phyloP scores from a whole-genome alignment of 2,888 invertebrate genomes.

The Omphaloscelis lunosa region DNA sequence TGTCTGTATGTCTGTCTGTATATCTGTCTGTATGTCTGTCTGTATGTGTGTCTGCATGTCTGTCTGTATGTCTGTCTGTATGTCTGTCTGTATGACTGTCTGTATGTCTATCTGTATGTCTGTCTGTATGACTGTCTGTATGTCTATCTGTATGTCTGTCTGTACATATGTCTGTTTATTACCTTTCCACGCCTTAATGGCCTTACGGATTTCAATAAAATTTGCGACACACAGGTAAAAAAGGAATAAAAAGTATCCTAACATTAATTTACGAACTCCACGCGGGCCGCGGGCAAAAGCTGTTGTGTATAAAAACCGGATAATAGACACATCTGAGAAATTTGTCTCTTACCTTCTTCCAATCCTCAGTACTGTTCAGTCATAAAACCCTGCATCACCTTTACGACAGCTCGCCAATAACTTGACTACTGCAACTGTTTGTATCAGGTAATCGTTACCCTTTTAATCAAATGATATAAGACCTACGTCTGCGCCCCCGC shows the following conservation, averaged over 20 bases:
- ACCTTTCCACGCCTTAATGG: not conserved
- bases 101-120: too few species aligned
- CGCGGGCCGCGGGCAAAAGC: too few species aligned
- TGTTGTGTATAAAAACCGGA: not conserved
- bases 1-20: too few species aligned
- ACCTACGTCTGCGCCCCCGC: conserved; percentile 27
- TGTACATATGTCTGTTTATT: not conserved
- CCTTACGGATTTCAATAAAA: not conserved
- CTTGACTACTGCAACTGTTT: conserved; percentile 58
- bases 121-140: too few species aligned
- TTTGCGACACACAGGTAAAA: not conserved
- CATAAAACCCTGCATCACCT: conserved; percentile 60
- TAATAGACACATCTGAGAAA: not conserved
- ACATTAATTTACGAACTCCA: not conserved
- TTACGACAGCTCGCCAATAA: conserved; percentile 54
- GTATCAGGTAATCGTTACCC: conserved; percentile 46
- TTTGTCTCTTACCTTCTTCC: not conserved
- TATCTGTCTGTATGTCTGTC: not conserved
- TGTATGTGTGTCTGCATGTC: too few species aligned
- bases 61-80: too few species aligned
- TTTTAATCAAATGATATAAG: conserved; percentile 58
- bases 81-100: too few species aligned
- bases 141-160: too few species aligned
- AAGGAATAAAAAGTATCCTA: not conserved
- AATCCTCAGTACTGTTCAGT: conserved; percentile 20